Base-by-base conservation (phyloP, 2,113 vertebrate species). In the Mormyrus iriodes region DNA sequence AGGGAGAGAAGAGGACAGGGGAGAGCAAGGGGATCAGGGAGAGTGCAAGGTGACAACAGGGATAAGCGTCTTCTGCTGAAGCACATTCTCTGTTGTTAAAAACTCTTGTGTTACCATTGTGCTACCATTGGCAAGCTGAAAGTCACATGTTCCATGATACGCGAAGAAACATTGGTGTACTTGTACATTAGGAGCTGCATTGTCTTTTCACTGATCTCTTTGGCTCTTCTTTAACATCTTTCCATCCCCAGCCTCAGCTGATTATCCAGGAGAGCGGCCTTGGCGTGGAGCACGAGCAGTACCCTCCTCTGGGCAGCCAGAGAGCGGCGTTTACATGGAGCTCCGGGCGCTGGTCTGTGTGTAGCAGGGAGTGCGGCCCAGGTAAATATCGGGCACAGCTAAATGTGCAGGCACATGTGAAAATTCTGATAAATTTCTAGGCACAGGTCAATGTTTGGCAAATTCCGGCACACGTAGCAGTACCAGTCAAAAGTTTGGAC, bases 201-300 rank as follows among this genome's bases (percentile, higher is more conserved):
- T 85, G 88, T 39, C 24, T n/a, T 17, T 88, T 15, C 88, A 3
- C 52, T 27, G 21, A 51, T 31, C 51, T 65, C 21, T 73, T 27
- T 27, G 15, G 27, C 61, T 31, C 17, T 5, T 17, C 73, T 31
- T 73, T 44, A 9, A 46, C 15, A 35, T 21, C 2, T 79, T 1
- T 69, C 79, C 61, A 0, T 88, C 12, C 83, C 1, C 79, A 89
- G 46, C 27, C 82, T 1, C 94, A 99, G 98, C 95, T 99, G 86
- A 97, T 99, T 94, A 97, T 96, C 92, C 98, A 99, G 93, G 98
- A 98, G 90, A 91, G 93, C 58, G 98, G 98, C 92, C 96, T 93
- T 0, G 98, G 98, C 0, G 93, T 99, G 6, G 95, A 95, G 86
- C 98, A 97, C 0, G 97, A 99, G 89, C 99, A 96, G 91, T 96